Evolutionary conservation across 64 coral and sea anemone species (phyloP).

Genomic region (Astreopora myriophthalma): DNA sequence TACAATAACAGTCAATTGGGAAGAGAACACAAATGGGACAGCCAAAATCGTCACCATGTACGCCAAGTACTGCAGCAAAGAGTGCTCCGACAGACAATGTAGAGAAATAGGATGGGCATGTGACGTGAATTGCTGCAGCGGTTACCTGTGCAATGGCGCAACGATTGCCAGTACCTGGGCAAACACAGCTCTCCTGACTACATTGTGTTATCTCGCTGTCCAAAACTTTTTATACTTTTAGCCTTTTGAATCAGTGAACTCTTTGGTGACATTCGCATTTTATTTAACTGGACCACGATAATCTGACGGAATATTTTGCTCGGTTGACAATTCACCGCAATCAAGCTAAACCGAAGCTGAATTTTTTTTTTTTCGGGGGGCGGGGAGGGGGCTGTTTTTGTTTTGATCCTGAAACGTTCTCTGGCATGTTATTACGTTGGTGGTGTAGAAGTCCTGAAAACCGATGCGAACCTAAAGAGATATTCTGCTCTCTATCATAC

Average conservation of each 20-base stretch:
- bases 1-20: neutral
- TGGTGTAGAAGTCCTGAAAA: too few relatives aligned
- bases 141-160: neutral
- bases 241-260: neutral
- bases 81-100: neutral
- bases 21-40: neutral
- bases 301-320: too few relatives aligned
- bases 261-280: neutral
- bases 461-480: too few relatives aligned
- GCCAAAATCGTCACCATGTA: neutral
- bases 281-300: neutral
- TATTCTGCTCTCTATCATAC: too few relatives aligned
- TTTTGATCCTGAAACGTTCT: too few relatives aligned
- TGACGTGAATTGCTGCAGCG: neutral
- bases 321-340: too few relatives aligned
- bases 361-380: too few relatives aligned
- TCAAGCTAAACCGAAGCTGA: too few relatives aligned
- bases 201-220: neutral
- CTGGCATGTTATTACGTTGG: too few relatives aligned
- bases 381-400: too few relatives aligned
- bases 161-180: neutral
- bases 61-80: neutral
- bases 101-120: neutral
- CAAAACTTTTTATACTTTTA: neutral
- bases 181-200: neutral